Conservation (phyloP, 2,113 vertebrate genomes). For the Crotalus helleri region DNA sequence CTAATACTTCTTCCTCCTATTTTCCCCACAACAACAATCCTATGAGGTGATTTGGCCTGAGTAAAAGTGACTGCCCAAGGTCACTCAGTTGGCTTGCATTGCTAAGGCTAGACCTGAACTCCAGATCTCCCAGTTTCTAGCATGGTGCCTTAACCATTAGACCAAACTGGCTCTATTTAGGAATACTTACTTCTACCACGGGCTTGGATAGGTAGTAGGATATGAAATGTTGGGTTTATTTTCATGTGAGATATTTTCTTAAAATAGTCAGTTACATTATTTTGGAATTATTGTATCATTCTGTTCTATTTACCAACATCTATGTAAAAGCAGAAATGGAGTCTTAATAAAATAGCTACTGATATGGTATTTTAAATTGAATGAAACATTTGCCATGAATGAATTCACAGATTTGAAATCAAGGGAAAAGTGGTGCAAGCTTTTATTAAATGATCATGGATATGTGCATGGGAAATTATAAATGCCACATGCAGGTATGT, state of each 20-base stretch:
- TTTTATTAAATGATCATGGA: neutral
- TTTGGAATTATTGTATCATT: neutral
- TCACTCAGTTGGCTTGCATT: too few relatives aligned
- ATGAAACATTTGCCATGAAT: neutral
- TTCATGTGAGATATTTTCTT: too few relatives aligned
- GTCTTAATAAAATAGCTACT: neutral
- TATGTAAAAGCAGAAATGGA: neutral
- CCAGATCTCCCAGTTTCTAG: too few relatives aligned
- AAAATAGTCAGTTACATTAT: neutral
- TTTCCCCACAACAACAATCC: too few relatives aligned
- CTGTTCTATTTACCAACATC: neutral
- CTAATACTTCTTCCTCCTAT: too few relatives aligned
- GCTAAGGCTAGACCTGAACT: too few relatives aligned
- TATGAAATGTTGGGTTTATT: too few relatives aligned
- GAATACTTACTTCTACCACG: too few relatives aligned
- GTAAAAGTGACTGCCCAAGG: too few relatives aligned
- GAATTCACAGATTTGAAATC: neutral
- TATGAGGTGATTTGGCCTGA: too few relatives aligned
- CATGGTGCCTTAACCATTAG: too few relatives aligned
- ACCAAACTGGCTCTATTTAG: too few relatives aligned
- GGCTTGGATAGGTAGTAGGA: neutral
- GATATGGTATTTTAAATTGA: neutral
- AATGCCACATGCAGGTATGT: neutral
- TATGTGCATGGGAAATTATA: fast-evolving
- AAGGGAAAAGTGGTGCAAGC: neutral